Conservation (phyloP, 1,140 invertebrate species). For the Drosophila trapezifrons region DNA sequence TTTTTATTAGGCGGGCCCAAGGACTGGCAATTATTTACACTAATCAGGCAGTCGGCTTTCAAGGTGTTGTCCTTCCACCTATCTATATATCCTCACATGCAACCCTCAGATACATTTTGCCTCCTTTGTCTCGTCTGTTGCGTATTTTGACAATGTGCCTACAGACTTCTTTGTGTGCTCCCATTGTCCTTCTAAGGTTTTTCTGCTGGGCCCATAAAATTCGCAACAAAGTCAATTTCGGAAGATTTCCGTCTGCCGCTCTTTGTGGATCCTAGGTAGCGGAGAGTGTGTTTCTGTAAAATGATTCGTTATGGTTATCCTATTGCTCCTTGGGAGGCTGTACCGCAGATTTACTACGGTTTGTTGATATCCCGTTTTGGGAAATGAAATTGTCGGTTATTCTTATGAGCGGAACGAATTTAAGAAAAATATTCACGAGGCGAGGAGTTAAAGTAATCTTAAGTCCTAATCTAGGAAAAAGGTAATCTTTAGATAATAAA, state of each 20-base stretch:
- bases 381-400: constrained; percentile 31
- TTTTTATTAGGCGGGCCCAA: constrained; percentile 49
- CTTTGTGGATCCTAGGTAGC: constrained; percentile 19
- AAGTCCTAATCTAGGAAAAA: neutral
- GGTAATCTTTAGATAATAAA: neutral
- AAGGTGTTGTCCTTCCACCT: constrained; percentile 39
- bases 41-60: constrained; percentile 68
- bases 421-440: neutral
- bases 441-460: neutral
- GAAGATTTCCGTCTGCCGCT: constrained; percentile 9
- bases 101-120: constrained; percentile 47
- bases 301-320: constrained; percentile 48
- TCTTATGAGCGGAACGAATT: constrained; percentile 37
- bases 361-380: constrained; percentile 27
- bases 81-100: constrained; percentile 19
- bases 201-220: constrained; percentile 70
- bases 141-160: constrained; percentile 78
- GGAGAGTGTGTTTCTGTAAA: constrained; percentile 30
- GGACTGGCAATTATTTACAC: constrained; percentile 77
- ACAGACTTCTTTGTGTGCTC: constrained; percentile 58
- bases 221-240: constrained; percentile 79
- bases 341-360: constrained; percentile 27
- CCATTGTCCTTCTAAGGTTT: constrained; percentile 26
- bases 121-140: constrained; percentile 59
- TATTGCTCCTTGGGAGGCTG: constrained; percentile 16